phyloP scores from a whole-genome alignment of 1,140 invertebrate genomes.

The Micrasema longulum region DNA sequence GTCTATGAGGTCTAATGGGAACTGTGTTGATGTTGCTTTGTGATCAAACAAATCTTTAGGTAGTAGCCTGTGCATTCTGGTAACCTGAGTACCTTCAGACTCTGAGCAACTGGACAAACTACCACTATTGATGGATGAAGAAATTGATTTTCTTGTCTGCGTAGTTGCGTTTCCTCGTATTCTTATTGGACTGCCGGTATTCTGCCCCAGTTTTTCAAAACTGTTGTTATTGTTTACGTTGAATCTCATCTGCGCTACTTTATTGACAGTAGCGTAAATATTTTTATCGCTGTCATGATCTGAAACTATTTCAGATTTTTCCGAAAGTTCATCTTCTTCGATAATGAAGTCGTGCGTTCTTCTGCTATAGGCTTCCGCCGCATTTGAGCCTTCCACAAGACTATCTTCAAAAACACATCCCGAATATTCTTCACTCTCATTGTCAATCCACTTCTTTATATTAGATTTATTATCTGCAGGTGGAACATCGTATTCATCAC shows the following conservation, averaged over 20 bases:
- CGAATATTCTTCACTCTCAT: constrained; percentile 48
- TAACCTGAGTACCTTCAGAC: constrained; percentile 67
- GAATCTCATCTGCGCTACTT: constrained; percentile 62
- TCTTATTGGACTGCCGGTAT: constrained; percentile 62
- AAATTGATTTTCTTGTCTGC: constrained; percentile 60
- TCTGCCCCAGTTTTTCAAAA: constrained; percentile 51
- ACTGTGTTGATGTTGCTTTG: constrained; percentile 68
- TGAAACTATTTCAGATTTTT: constrained; percentile 38
- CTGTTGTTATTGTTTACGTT: constrained; percentile 68
- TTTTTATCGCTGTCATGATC: constrained; percentile 61
- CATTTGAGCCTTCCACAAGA: constrained; percentile 54
- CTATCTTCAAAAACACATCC: constrained; percentile 58
- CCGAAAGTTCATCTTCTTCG: constrained; percentile 61
- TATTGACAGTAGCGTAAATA: constrained; percentile 67
- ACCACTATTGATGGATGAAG: constrained; percentile 65
- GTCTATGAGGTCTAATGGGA: constrained; percentile 73
- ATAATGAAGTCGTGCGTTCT: constrained; percentile 61
- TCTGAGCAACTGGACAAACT: constrained; percentile 69
- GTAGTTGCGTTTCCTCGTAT: constrained; percentile 57
- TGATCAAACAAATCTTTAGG: constrained; percentile 62
- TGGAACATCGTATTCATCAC: constrained; percentile 44
- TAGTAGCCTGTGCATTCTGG: constrained; percentile 62
- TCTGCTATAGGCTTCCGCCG: constrained; percentile 39
- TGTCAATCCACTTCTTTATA: constrained; percentile 50
- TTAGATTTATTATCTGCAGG: constrained; percentile 45